These are phyloP conservation scores for Neocrepidodera transversa DNA, from an alignment of 2,888 invertebrate species.

Conservation along the genomic window DNA sequence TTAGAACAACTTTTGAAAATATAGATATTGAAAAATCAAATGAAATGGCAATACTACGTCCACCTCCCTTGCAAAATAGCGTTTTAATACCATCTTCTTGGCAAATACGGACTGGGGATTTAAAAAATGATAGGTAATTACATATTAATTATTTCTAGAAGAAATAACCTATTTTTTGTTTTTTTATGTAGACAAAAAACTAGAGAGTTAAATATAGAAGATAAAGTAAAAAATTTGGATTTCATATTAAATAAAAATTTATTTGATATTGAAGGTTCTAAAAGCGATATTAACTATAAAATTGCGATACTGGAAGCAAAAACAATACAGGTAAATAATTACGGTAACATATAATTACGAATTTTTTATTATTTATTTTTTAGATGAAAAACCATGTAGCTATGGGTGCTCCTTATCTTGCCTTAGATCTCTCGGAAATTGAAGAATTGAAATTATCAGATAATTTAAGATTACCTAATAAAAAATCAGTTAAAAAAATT, in stretches of 20 bases:
- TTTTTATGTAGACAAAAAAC: neutral
- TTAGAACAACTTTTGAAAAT: slow-evolving; percentile 54
- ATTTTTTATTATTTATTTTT: slow-evolving; percentile 21
- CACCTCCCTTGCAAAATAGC: slow-evolving; percentile 58
- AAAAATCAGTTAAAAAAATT: slow-evolving; percentile 46
- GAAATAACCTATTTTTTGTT: neutral
- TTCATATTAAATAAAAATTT: slow-evolving; percentile 47
- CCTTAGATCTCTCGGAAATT: slow-evolving; percentile 63
- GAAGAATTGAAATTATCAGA: slow-evolving; percentile 59
- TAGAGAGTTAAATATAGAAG: neutral
- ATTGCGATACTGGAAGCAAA: slow-evolving; percentile 59
- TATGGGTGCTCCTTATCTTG: slow-evolving; percentile 67
- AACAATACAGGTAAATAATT: slow-evolving; percentile 52
- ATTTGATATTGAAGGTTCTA: slow-evolving; percentile 61
- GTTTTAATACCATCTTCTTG: slow-evolving; percentile 57
- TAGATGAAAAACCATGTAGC: slow-evolving; percentile 65
- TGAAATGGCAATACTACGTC: slow-evolving; percentile 50
- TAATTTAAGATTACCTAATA: slow-evolving; percentile 53
- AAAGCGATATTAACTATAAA: slow-evolving; percentile 64
- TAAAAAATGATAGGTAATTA: slow-evolving; percentile 11
- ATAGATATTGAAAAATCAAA: slow-evolving; percentile 44
- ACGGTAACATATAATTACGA: no score
- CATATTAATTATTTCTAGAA: neutral
- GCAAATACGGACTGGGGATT: slow-evolving; percentile 46
- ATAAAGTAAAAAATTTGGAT: slow-evolving; percentile 32